Conservation (phyloP, 2,113 vertebrate genomes). For the Scomber japonicus region DNA sequence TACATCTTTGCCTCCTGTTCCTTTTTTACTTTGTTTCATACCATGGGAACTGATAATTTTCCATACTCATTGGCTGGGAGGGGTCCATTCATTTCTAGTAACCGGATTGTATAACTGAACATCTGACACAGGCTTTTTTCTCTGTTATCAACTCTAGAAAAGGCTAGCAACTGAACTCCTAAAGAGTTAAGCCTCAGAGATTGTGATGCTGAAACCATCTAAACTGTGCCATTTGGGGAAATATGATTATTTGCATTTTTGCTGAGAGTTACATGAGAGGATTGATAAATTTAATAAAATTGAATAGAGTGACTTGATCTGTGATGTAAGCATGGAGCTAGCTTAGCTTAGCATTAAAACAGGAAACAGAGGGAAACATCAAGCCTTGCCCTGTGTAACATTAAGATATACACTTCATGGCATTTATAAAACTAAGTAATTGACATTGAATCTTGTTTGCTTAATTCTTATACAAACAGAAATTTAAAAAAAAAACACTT, state of each 20-base stretch:
- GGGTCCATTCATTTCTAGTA: slow-evolving; percentile 13
- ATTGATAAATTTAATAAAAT: no score
- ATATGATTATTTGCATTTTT: no score
- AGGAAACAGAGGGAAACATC: not conserved
- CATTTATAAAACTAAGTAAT: not conserved
- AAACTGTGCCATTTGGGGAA: no score
- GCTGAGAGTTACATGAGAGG: no score
- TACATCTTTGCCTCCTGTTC: slow-evolving; percentile 22
- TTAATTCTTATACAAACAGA: no score
- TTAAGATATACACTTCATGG: not conserved
- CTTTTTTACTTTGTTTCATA: slow-evolving; percentile 3
- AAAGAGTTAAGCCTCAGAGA: not conserved
- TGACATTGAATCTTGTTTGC: not conserved
- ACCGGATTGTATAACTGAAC: not conserved
- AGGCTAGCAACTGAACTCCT: not conserved
- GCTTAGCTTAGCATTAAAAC: not conserved
- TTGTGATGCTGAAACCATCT: not conserved
- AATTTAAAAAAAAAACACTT: no score
- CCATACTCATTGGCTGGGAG: slow-evolving; percentile 3
- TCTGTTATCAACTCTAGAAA: slow-evolving; percentile 5
- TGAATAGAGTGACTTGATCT: no score
- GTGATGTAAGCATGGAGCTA: no score
- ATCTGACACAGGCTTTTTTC: slow-evolving; percentile 13
- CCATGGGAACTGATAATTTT: not conserved
- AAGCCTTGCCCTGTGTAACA: not conserved